Conservation (phyloP, 2,888 invertebrate species). For the Drosophila hamatofila region DNA sequence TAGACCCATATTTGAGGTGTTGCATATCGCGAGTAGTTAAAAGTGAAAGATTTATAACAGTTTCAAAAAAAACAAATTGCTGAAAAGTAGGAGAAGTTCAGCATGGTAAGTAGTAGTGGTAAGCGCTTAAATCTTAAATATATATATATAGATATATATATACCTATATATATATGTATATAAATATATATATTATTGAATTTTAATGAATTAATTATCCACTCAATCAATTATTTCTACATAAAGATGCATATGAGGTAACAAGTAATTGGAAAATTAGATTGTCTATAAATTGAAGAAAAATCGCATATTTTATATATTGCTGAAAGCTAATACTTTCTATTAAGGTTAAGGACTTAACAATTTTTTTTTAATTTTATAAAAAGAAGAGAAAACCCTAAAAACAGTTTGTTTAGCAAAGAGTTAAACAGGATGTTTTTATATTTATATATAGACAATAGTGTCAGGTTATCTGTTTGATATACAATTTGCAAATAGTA, state of each 20-base stretch:
- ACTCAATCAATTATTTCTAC: neutral
- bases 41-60: slow-evolving; percentile 67
- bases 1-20: slow-evolving; percentile 23
- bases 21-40: slow-evolving; percentile 29
- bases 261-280: neutral
- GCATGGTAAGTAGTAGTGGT: slow-evolving; percentile 40
- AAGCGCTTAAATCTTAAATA: too few species aligned
- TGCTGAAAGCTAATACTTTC: neutral
- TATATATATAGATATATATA: neutral
- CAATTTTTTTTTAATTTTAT: neutral
- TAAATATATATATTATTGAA: neutral
- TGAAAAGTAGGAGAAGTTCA: slow-evolving; percentile 23
- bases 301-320: neutral
- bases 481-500: neutral
- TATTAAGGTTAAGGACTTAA: neutral
- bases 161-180: too few species aligned
- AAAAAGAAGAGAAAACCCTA: too few species aligned
- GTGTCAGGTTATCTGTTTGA: too few species aligned
- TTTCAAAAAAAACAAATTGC: slow-evolving; percentile 10
- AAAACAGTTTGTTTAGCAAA: too few species aligned
- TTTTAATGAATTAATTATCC: neutral
- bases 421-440: too few species aligned
- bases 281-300: neutral
- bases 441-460: too few species aligned
- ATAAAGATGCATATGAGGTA: neutral